A percentile compares a stretch with the other conserved stretches of the same genome.
phyloP scores from a whole-genome alignment of 2,888 invertebrate species.

The Melanargia galathea region DNA sequence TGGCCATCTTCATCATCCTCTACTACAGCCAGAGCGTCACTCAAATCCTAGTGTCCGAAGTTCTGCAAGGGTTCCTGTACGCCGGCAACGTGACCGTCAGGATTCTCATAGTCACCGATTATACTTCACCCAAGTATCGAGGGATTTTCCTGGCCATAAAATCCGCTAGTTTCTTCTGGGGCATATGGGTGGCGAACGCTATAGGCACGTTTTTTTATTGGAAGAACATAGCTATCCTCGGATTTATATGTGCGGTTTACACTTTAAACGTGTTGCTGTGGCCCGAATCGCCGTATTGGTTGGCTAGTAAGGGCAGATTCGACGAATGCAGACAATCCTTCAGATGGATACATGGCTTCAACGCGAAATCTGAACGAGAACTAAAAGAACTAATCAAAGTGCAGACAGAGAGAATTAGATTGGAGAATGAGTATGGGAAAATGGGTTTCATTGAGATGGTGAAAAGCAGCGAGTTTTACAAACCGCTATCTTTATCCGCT shows the following conservation, averaged over 20 bases:
- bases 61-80: constrained; percentile 47
- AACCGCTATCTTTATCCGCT: constrained; percentile 52
- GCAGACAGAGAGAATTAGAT: constrained; percentile 10
- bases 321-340: constrained; percentile 53
- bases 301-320: constrained; percentile 55
- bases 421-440: constrained; percentile 14
- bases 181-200: constrained; percentile 50
- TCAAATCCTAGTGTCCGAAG: constrained; percentile 48
- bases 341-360: constrained; percentile 54
- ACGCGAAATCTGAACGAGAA: constrained; percentile 40
- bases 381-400: constrained; percentile 11
- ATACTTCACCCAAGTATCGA: constrained; percentile 47
- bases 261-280: constrained; percentile 28
- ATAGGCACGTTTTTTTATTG: constrained; percentile 50
- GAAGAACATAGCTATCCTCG: constrained; percentile 46
- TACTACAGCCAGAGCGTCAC: constrained; percentile 44
- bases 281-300: constrained; percentile 52
- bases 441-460: constrained; percentile 40
- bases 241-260: constrained; percentile 31
- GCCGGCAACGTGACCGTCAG: constrained; percentile 45
- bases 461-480: constrained; percentile 51
- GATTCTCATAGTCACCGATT: constrained; percentile 47
- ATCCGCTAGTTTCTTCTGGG: constrained; percentile 49
- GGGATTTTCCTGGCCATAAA: constrained; percentile 48
- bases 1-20: constrained; percentile 42